phyloP scores from a whole-genome alignment of 2,888 invertebrate species.

The Achlya flavicornis region DNA sequence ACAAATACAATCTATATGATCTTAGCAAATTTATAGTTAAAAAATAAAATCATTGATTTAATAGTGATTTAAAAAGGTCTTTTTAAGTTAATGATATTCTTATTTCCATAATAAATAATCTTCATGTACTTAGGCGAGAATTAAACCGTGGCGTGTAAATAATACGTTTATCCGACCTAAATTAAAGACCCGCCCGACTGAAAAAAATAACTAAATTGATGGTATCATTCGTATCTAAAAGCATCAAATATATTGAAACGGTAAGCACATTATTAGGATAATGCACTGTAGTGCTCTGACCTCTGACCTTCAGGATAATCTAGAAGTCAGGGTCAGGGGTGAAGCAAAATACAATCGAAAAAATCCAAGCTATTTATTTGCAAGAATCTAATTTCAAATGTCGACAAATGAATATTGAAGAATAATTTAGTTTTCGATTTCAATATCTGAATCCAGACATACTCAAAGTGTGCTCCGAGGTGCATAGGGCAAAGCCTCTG shows the following conservation, averaged over 20 bases:
- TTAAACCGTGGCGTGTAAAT: no score
- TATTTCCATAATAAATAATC: no score
- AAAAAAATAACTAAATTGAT: background rate
- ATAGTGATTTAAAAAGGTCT: no score
- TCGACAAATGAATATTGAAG: background rate
- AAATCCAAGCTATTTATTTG: background rate
- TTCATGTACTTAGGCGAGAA: no score
- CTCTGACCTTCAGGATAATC: background rate
- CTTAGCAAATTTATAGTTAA: no score
- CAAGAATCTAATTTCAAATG: background rate
- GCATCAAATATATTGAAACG: background rate
- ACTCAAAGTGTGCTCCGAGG: no score
- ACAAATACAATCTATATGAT: no score
- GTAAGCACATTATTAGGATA: constrained; percentile 2
- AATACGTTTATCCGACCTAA: no score
- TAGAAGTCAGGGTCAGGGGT: background rate
- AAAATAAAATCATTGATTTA: no score
- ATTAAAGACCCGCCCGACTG: no score
- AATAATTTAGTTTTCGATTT: background rate
- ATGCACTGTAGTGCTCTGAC: background rate
- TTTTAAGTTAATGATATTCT: no score
- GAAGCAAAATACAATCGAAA: background rate
- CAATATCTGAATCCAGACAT: background rate
- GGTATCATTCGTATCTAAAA: background rate
- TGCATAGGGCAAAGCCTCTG: no score